Base-by-base conservation (phyloP, 2,888 invertebrate genomes). In the Apantesis nais region DNA sequence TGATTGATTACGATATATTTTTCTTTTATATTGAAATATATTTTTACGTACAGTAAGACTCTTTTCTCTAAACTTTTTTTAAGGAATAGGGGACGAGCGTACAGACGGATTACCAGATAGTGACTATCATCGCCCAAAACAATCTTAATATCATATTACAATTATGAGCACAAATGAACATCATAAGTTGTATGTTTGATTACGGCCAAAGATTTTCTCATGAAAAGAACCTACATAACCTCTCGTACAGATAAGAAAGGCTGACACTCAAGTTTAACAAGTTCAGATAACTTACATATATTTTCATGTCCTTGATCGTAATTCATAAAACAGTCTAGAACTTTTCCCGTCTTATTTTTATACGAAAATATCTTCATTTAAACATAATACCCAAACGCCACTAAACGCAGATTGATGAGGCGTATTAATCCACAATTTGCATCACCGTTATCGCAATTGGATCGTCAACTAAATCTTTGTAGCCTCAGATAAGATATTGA, bases 401-500 rank as follows among this genome's bases (percentile, higher is more conserved):
- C 48, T 67, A 71, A 76, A 68, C 37, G 14, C 63, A 77, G 78
- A 80, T 78, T 77, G 79, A 83, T 79, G 79, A 65, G 74, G 72
- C 72, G 68, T 77, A 80, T 83, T 81, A 81, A 82, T 82, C 77
- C 77, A 69, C 66, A 78, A 81, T 80, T 82, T 79, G 72, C 75
- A 77, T 74, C 72, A 78, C 81, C 75, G 79, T 86, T 82, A 79
- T 80, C 71, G 67, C 58, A 72, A 77, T 68, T 73, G 76, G 74
- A 81, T 79, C 77, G 68, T 68, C 76, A 78, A 79, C 77, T 81
- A 84, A 85, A 83, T 85, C 83, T 84, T 74, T 72, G 77, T 78
- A 85, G 83, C 82, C 85, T 85, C 85, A 82, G 86, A 85, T 86
- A 86, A 87, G 85, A 86, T 88, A 89, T 88, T 87, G 86, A 90